These are phyloP conservation scores for Spodoptera exigua DNA, from an alignment of 2,888 invertebrate species.

Conservation along the genomic window DNA sequence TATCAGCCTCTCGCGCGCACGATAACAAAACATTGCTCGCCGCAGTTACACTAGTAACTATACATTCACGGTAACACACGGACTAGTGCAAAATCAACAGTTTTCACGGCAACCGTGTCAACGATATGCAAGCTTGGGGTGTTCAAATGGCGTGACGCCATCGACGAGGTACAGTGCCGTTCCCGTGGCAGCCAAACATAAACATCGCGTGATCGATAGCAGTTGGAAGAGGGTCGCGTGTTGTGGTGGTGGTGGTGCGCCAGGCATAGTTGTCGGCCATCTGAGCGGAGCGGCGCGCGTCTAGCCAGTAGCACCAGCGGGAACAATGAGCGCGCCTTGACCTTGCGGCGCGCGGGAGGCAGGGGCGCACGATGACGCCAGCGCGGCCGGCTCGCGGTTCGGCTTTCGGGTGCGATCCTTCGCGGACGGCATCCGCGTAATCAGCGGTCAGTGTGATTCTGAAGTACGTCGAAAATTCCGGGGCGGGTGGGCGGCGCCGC, in stretches of 20 bases:
- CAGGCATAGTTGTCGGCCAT: constrained; percentile 67
- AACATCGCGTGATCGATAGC: constrained; percentile 86
- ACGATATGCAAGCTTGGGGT: constrained; percentile 63
- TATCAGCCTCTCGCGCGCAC: constrained; percentile 63
- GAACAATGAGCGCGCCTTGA: constrained; percentile 87
- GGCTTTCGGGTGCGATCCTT: constrained; percentile 89
- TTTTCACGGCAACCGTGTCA: constrained; percentile 43
- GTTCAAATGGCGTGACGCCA: constrained; percentile 68
- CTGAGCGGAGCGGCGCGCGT: constrained; percentile 72
- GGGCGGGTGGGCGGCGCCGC: constrained; percentile 82
- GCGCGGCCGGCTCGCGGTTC: constrained; percentile 83
- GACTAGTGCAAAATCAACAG: constrained; percentile 34
- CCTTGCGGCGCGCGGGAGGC: constrained; percentile 86
- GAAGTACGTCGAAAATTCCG: constrained; percentile 84
- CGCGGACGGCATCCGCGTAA: constrained; percentile 88
- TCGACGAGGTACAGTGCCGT: constrained; percentile 72
- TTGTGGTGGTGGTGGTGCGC: constrained; percentile 53
- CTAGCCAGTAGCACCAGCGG: constrained; percentile 74
- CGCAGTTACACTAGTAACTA: constrained; percentile 55
- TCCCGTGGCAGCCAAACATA: constrained; percentile 86
- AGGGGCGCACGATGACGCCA: constrained; percentile 85
- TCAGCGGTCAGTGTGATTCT: constrained; percentile 84
- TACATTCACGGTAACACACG: constrained; percentile 43
- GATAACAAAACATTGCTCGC: constrained; percentile 65
- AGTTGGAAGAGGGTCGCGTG: constrained; percentile 67